Percentiles rank a stretch among this genome's conserved stretches.
Evolutionary conservation across 2,113 vertebrate species (phyloP).

Genomic region (Amblyornis subalaris): DNA sequence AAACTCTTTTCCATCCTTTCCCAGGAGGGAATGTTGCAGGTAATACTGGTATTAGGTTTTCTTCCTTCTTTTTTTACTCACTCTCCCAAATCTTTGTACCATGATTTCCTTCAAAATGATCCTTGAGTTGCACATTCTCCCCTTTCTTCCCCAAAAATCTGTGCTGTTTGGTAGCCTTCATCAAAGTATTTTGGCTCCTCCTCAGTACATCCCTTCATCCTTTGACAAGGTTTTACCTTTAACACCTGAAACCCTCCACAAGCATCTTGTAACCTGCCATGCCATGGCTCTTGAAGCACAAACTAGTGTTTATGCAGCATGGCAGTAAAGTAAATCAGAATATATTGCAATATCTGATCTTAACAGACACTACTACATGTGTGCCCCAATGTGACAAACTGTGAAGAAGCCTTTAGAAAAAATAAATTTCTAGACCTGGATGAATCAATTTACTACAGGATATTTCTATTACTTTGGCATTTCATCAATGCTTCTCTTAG

Average conservation of each 20-base stretch:
- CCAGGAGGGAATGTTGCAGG: neutral
- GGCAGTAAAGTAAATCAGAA: neutral
- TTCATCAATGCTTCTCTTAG: slow-evolving; percentile 1
- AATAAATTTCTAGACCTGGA: neutral
- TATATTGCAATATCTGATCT: neutral
- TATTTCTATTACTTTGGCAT: slow-evolving; percentile 6
- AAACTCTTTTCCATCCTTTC: neutral
- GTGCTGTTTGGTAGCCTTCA: neutral
- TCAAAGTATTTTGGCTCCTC: neutral
- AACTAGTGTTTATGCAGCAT: neutral
- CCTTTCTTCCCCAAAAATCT: neutral
- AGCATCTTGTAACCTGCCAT: neutral
- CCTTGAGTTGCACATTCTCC: neutral
- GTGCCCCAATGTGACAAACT: neutral
- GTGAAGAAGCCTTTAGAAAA: neutral
- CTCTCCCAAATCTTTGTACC: neutral
- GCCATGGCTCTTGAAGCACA: neutral
- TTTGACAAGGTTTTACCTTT: neutral
- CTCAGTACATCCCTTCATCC: neutral
- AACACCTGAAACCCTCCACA: neutral
- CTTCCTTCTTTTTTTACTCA: neutral
- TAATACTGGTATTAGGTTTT: neutral
- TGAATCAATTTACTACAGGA: neutral
- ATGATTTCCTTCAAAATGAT: neutral
- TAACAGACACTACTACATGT: neutral